phyloP scores from a whole-genome alignment of 2,113 vertebrate genomes.

The Plestiodon gilberti region DNA sequence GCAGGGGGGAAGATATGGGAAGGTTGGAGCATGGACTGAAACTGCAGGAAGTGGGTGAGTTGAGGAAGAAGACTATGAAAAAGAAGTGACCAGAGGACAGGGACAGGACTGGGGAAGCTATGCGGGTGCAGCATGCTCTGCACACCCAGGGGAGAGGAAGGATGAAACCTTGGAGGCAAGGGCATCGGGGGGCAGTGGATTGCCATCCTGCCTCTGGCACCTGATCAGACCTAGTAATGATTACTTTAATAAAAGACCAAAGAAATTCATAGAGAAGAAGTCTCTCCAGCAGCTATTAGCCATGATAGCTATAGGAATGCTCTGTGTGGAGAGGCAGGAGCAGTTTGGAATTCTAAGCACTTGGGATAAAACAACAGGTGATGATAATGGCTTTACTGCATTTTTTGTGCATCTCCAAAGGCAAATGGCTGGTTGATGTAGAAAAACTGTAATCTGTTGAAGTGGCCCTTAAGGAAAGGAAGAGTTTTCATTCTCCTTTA shows the following conservation, averaged over 20 bases:
- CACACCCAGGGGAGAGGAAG: no score
- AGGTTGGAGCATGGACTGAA: no score
- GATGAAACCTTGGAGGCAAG: no score
- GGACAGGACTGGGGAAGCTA: no score
- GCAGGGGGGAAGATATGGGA: no score
- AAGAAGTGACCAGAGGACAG: no score
- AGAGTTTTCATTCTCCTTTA: slow-evolving; percentile 22
- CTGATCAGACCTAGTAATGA: neutral
- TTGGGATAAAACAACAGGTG: neutral
- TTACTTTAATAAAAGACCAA: neutral
- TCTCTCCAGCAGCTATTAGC: neutral
- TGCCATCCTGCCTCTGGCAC: no score
- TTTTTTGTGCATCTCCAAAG: neutral
- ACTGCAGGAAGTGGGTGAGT: no score
- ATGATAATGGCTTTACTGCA: neutral
- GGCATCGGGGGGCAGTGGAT: no score
- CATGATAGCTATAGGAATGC: neutral
- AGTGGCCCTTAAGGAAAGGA: neutral
- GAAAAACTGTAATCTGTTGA: neutral
- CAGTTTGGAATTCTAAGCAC: neutral
- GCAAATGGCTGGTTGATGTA: neutral
- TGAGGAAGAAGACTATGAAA: no score
- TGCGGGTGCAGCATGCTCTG: no score
- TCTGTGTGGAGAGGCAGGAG: neutral
- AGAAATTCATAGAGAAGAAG: neutral